Percentiles rank a stretch among this genome's conserved stretches.
These are phyloP conservation scores for Molanna angustata DNA, from an alignment of 2,888 invertebrate species.

Conservation along the genomic window DNA sequence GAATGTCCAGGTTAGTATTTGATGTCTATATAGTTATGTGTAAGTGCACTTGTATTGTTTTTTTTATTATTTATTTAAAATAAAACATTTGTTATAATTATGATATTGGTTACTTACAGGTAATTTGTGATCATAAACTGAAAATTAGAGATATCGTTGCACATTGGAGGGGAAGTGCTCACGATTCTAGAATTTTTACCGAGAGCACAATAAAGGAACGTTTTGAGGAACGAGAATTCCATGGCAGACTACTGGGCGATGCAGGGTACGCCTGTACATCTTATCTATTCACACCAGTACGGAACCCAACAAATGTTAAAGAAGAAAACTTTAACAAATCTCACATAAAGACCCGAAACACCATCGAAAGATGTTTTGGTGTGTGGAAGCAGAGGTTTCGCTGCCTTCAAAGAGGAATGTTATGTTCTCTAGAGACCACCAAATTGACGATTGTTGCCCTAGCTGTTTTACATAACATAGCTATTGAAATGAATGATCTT, in stretches of 20 bases:
- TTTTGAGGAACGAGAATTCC: slow-evolving; percentile 20
- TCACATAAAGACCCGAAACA: slow-evolving; percentile 26
- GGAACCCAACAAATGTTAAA: background rate
- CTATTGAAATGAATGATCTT: slow-evolving; percentile 12
- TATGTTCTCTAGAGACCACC: slow-evolving; percentile 7
- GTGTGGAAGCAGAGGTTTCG: slow-evolving; percentile 30
- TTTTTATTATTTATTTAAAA: no score
- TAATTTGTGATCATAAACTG: slow-evolving; percentile 29
- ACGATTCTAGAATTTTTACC: slow-evolving; percentile 31
- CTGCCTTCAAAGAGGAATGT: slow-evolving; percentile 26
- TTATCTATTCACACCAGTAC: slow-evolving; percentile 26
- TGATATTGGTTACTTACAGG: slow-evolving; percentile 13
- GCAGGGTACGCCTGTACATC: slow-evolving; percentile 19
- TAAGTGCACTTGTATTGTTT: no score
- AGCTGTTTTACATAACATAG: slow-evolving; percentile 26
- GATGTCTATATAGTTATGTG: no score
- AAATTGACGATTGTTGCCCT: slow-evolving; percentile 20
- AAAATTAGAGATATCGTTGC: slow-evolving; percentile 33
- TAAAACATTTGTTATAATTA: no score
- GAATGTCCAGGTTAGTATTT: slow-evolving; percentile 9
- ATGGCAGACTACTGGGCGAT: slow-evolving; percentile 24
- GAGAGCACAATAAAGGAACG: slow-evolving; percentile 19
- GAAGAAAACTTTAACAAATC: slow-evolving; percentile 28
- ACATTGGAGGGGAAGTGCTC: slow-evolving; percentile 33
- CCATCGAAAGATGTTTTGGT: slow-evolving; percentile 30